phyloP scores from a whole-genome alignment of 2,797 vertebrate species.

The Cottoperca gobio region DNA sequence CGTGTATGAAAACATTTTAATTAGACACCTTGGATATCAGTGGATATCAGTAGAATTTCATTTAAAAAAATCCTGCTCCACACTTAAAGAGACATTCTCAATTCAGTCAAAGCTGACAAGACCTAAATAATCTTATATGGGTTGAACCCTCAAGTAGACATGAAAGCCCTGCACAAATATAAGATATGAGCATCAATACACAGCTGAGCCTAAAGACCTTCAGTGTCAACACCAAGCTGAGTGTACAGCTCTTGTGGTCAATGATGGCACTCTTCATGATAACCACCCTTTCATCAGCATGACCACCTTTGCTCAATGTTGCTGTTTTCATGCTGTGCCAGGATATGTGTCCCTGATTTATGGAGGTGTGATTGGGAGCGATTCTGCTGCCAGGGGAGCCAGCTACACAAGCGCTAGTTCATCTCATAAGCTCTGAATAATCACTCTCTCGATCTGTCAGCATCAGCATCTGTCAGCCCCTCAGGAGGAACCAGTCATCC shows the following conservation, averaged over 20 bases:
- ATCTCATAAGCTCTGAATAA: slow-evolving; percentile 81
- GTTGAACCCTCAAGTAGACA: slow-evolving; percentile 32
- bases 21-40: neutral
- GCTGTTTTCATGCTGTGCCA: slow-evolving; percentile 53
- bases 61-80: neutral
- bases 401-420: slow-evolving; percentile 75
- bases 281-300: slow-evolving; percentile 59
- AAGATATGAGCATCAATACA: slow-evolving; percentile 26
- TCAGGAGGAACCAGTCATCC: slow-evolving; percentile 62
- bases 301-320: slow-evolving; percentile 38
- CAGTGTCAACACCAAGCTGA: slow-evolving; percentile 7
- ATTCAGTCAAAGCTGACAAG: slow-evolving; percentile 22
- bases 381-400: slow-evolving; percentile 71
- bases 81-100: slow-evolving; percentile 22
- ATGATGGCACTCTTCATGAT: slow-evolving; percentile 39
- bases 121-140: slow-evolving; percentile 10
- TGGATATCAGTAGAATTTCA: slow-evolving; percentile 1
- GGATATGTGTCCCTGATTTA: slow-evolving; percentile 71
- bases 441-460: slow-evolving; percentile 79
- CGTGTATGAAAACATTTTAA: slow-evolving; percentile 7
- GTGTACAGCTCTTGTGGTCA: slow-evolving; percentile 29
- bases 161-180: slow-evolving; percentile 12
- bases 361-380: slow-evolving; percentile 77
- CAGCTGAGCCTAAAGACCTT: slow-evolving; percentile 23
- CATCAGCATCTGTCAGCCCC: slow-evolving; percentile 73